Evolutionary conservation across 2,113 vertebrate genomes (phyloP).

Genomic region (Paedocypris sp.): DNA sequence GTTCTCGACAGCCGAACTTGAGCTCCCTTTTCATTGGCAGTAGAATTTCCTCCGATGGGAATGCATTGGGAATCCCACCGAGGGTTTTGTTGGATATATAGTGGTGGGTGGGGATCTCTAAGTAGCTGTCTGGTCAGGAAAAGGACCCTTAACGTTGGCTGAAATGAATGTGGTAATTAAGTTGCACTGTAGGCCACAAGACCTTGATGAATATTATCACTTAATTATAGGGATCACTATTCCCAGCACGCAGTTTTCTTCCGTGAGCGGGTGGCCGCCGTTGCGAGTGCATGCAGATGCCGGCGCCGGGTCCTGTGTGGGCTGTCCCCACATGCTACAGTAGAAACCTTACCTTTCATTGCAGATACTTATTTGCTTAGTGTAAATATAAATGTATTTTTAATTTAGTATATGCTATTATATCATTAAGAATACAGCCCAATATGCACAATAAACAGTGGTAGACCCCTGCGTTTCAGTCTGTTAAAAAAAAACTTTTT

Average conservation of each 20-base stretch:
- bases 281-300: background rate
- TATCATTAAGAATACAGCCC: too few species aligned
- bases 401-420: too few species aligned
- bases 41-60: background rate
- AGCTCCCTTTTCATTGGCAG: background rate
- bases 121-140: constrained; percentile 35
- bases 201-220: constrained; percentile 41
- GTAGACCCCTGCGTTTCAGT: too few species aligned
- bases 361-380: too few species aligned
- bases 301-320: background rate
- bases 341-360: too few species aligned
- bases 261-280: background rate
- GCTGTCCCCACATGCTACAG: background rate
- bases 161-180: constrained; percentile 44
- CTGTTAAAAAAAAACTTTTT: too few species aligned
- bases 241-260: constrained; percentile 33
- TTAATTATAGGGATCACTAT: constrained; percentile 38
- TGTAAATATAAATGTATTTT: too few species aligned
- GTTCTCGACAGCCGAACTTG: background rate
- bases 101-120: constrained; percentile 16
- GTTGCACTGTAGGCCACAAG: constrained; percentile 33
- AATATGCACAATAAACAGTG: too few species aligned
- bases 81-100: constrained; percentile 1
- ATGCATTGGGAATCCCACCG: background rate
- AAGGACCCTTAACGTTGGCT: constrained; percentile 14